Conservation (phyloP, 2,113 vertebrate species). For the Sinocyclocheilus anophthalmus region DNA sequence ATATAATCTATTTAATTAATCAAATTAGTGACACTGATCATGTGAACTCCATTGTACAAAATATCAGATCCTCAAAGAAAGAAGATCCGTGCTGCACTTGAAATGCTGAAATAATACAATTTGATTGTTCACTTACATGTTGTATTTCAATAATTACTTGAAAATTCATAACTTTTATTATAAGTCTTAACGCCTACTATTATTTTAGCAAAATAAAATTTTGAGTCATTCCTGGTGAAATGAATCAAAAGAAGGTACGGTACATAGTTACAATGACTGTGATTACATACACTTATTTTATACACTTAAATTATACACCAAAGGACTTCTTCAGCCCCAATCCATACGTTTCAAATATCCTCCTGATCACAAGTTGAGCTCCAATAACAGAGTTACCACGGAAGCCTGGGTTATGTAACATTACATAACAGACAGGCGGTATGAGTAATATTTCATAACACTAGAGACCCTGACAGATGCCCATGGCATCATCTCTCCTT, state of each 20-base stretch:
- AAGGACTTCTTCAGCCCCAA: slow-evolving; percentile 17
- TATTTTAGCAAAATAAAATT: neutral
- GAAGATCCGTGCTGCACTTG: neutral
- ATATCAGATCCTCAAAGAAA: neutral
- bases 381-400: slow-evolving; percentile 59
- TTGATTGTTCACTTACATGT: neutral
- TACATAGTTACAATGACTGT: neutral
- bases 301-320: slow-evolving; percentile 2
- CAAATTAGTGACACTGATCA: neutral
- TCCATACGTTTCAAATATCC: slow-evolving; percentile 65
- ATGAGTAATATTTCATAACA: slow-evolving; percentile 77
- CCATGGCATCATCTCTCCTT: slow-evolving; percentile 56
- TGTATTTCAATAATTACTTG: neutral
- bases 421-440: slow-evolving; percentile 76
- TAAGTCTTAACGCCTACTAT: neutral
- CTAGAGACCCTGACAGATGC: slow-evolving; percentile 58
- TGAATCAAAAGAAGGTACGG: neutral
- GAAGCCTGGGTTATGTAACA: slow-evolving; percentile 76
- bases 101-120: neutral
- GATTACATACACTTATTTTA: neutral
- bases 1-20: neutral
- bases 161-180: neutral
- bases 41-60: neutral
- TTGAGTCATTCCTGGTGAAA: neutral
- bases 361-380: slow-evolving; percentile 69